Evolutionary conservation across 2,888 invertebrate species (phyloP).

Genomic region (Drosophila prolongata): DNA sequence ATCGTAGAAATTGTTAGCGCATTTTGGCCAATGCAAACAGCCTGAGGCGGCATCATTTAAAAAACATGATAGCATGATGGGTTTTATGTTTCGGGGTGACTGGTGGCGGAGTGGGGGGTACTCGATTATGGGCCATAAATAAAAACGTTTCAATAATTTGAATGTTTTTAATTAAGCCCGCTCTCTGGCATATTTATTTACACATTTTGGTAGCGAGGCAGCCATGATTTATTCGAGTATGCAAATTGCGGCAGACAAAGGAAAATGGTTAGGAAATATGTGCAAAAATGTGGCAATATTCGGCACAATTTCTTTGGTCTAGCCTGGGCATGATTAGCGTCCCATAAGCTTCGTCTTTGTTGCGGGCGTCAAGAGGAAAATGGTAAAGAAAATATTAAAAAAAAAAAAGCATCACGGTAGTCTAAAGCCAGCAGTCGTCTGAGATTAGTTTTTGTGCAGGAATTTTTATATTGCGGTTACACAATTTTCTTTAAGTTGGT

Average conservation of each 20-base stretch:
- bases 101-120: slow-evolving; percentile 5
- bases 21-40: slow-evolving; percentile 79
- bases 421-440: slow-evolving; percentile 51
- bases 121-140: slow-evolving; percentile 69
- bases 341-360: slow-evolving; percentile 20
- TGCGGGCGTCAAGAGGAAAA: slow-evolving; percentile 43
- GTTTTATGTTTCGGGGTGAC: slow-evolving; percentile 25
- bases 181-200: slow-evolving; percentile 61
- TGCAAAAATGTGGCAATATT: slow-evolving; percentile 54
- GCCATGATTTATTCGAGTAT: slow-evolving; percentile 46
- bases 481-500: slow-evolving; percentile 64
- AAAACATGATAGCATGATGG: slow-evolving; percentile 71
- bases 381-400: slow-evolving; percentile 29
- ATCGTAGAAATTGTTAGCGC: slow-evolving; percentile 79
- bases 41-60: slow-evolving; percentile 71
- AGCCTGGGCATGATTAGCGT: slow-evolving; percentile 55
- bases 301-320: slow-evolving; percentile 71
- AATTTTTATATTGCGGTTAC: slow-evolving; percentile 77
- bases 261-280: slow-evolving; percentile 44
- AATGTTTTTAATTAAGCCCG: slow-evolving; percentile 71
- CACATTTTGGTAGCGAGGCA: slow-evolving; percentile 27
- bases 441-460: slow-evolving; percentile 78
- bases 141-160: slow-evolving; percentile 66
- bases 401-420: slow-evolving; percentile 52
- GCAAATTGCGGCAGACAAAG: slow-evolving; percentile 61